These are phyloP conservation scores for Chionis minor DNA, from an alignment of 2,113 vertebrate species.

Conservation along the genomic window DNA sequence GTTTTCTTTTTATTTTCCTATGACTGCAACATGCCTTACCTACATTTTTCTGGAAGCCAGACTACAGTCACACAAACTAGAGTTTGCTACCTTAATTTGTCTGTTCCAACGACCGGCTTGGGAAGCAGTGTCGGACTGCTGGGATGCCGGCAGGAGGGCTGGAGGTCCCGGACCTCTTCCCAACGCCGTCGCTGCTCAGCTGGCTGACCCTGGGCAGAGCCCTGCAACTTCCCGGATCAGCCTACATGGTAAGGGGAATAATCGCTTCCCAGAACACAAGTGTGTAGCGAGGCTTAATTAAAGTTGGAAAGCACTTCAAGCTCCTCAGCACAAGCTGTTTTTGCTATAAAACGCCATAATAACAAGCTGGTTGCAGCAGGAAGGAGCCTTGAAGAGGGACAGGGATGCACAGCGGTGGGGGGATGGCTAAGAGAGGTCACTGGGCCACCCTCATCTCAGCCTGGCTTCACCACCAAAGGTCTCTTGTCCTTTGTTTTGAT, in stretches of 20 bases:
- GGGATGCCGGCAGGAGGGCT: neutral
- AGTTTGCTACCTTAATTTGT: neutral
- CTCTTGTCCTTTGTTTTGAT: neutral
- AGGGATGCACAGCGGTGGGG: neutral
- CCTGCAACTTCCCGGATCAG: neutral
- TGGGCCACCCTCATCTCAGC: neutral
- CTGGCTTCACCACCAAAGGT: neutral
- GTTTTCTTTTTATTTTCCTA: neutral
- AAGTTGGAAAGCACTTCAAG: neutral
- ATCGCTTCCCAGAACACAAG: neutral
- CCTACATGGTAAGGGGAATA: neutral
- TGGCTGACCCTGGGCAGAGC: neutral
- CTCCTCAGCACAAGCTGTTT: neutral
- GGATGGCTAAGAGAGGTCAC: neutral
- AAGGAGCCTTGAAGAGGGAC: neutral
- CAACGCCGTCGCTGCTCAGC: neutral
- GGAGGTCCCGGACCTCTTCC: neutral
- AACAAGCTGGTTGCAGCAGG: neutral
- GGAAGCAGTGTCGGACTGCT: neutral
- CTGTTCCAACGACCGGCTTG: neutral
- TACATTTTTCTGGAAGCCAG: neutral
- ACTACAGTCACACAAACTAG: neutral
- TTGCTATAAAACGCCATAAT: neutral
- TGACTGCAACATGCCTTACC: neutral
- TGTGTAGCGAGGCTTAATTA: neutral